These are phyloP conservation scores for Petrophora chlorosata DNA, from an alignment of 2,888 invertebrate species.

Conservation along the genomic window DNA sequence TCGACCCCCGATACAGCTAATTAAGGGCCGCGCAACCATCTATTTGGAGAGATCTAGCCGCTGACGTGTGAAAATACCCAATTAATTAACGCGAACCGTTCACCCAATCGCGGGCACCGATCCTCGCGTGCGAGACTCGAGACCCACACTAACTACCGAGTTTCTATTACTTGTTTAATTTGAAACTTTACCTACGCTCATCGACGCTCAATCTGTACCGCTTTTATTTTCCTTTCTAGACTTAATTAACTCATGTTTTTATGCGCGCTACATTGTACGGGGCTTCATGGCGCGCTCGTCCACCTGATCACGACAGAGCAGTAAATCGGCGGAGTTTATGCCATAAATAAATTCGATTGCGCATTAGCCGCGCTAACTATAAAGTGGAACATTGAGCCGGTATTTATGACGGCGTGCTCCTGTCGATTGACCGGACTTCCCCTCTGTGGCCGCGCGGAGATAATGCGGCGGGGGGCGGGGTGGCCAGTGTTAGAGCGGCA, in stretches of 20 bases:
- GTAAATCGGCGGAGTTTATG: constrained; percentile 46
- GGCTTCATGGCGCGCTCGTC: constrained; percentile 27
- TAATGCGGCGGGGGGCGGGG: constrained; percentile 35
- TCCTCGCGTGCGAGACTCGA: constrained; percentile 64
- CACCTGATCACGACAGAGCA: constrained; percentile 39
- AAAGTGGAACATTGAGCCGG: constrained; percentile 45
- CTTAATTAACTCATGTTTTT: constrained; percentile 18
- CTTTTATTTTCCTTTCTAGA: constrained; percentile 19
- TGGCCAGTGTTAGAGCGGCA: constrained; percentile 33
- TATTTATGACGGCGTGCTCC: constrained; percentile 43
- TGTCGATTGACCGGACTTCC: constrained; percentile 17
- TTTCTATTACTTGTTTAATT: constrained; percentile 58
- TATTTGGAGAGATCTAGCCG: constrained; percentile 81
- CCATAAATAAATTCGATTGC: constrained; percentile 52
- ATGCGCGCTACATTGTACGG: constrained; percentile 18
- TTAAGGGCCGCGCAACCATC: constrained; percentile 81
- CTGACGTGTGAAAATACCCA: constrained; percentile 84
- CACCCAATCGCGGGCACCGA: constrained; percentile 64
- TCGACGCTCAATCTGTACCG: constrained; percentile 35
- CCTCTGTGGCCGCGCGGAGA: constrained; percentile 35
- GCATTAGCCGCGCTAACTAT: constrained; percentile 48
- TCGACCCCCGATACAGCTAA: constrained; percentile 78
- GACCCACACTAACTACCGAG: constrained; percentile 55
- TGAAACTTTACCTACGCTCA: constrained; percentile 48
- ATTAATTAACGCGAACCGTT: constrained; percentile 81